phyloP scores from a whole-genome alignment of 1,140 invertebrate species.

The Euglossa dilemma region DNA sequence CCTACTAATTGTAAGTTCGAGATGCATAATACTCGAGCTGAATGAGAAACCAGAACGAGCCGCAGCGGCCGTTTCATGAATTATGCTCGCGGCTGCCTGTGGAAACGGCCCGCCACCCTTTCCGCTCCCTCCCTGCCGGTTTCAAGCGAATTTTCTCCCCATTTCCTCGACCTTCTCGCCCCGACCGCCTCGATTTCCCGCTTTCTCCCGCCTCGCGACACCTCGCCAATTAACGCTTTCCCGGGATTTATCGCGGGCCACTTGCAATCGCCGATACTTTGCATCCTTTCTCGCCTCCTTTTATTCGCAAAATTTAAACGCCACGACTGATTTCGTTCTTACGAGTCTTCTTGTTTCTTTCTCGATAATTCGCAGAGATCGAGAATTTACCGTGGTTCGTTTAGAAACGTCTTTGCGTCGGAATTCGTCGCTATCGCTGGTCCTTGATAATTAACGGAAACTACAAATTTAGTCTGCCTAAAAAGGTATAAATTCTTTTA shows the following conservation, averaged over 20 bases:
- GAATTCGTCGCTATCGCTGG: too few species aligned
- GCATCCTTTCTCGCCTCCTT: too few species aligned
- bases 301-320: too few species aligned
- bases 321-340: too few species aligned
- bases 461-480: too few species aligned
- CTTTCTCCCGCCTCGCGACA: neutral
- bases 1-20: conserved; percentile 31
- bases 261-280: neutral
- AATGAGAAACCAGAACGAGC: conserved; percentile 14
- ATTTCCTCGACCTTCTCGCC: rapidly evolving
- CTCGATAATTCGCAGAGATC: too few species aligned
- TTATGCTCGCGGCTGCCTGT: neutral
- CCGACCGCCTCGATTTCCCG: neutral
- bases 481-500: too few species aligned
- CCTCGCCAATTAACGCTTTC: neutral
- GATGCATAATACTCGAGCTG: conserved; percentile 17
- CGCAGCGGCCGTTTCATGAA: neutral
- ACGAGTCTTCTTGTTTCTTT: too few species aligned
- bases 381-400: too few species aligned
- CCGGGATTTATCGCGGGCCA: neutral
- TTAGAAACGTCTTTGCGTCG: too few species aligned
- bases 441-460: too few species aligned
- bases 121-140: neutral
- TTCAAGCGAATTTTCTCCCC: neutral
- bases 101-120: neutral